Base-by-base conservation (phyloP, 2,888 invertebrate species). In the Acronicta leporina region DNA sequence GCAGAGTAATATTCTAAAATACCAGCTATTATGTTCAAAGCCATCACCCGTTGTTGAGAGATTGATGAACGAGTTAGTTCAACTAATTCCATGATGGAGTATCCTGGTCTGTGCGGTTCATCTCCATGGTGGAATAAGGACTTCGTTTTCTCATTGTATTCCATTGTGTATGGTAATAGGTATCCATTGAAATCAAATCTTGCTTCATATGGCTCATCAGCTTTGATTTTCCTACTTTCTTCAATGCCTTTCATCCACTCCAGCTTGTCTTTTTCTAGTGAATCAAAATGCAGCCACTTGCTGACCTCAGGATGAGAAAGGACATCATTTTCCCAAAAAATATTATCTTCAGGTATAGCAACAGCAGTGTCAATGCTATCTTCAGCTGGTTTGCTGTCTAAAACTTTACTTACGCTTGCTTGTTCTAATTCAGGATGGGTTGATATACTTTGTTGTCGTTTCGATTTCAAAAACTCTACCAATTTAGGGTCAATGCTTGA, bases 71-170 rank as follows among this genome's bases (percentile, higher is more conserved):
- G 94, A 35, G 97, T 96, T 1, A 99, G 90, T 67, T 97, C 96
- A 78, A 99, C 96, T 0, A 99, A 88, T 90, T 99, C 99, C 73
- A 97, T 97, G 11, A 99, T 87, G 0, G 98, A 96, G 87, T 99
- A 99, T 0, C 99, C 99, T 2, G 99, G 97, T 64, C 98, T 95
- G 65, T 97, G 97, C 8, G 98, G 97, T 87, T 99, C 99, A 72
- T 98, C 97, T 0, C 99, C 99, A 89, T 99, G 99, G 87, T 99
- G 97, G 88, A 98, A 98, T 14, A 99, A 94, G 25, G 95, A 90
- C 78, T 96, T 95, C 0, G 95, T 94, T 59, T 94, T 80, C 51
- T 94, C 95, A 68, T 90, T 91, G 66, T 89, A 95, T 47, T 96
- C 96, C 45, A 96, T 94, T 42, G 95, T 93, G 76, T 96, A 98